A percentile compares a stretch with the other conserved stretches of the same genome.
These are phyloP conservation scores for Echinops telfairi DNA, from an alignment of 2,113 vertebrate genomes.

Conservation along the genomic window DNA sequence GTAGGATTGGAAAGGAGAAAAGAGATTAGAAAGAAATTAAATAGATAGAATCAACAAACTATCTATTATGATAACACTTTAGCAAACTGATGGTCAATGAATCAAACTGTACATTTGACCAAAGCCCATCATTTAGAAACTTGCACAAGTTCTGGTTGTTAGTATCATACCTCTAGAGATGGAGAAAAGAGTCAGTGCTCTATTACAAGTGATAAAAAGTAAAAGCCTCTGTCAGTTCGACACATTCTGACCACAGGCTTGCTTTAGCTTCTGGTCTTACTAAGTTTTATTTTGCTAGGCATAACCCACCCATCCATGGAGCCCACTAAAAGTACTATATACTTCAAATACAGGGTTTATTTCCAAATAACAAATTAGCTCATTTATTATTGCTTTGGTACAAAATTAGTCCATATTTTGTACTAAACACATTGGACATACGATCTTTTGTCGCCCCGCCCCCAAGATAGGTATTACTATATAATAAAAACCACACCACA, in stretches of 20 bases:
- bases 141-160: background rate
- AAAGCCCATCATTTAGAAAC: conserved; percentile 39
- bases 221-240: background rate
- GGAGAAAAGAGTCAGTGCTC: background rate
- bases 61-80: background rate
- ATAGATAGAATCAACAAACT: background rate
- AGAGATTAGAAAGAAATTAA: background rate
- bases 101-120: background rate
- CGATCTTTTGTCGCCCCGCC: no score
- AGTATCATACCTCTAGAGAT: background rate
- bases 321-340: background rate
- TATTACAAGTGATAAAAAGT: background rate
- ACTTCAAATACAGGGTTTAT: background rate
- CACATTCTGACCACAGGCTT: background rate
- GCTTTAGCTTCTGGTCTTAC: background rate
- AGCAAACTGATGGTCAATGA: background rate
- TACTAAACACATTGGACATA: background rate
- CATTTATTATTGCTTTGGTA: background rate
- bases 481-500: no score
- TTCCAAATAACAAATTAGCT: background rate
- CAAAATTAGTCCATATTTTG: background rate
- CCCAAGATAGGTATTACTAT: background rate
- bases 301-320: background rate
- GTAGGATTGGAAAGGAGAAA: background rate
- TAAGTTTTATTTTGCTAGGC: conserved; percentile 37